A percentile compares a stretch with the other conserved stretches of the same genome.
These are phyloP conservation scores for Steinernema hermaphroditum DNA, from an alignment of 2,888 invertebrate genomes.

Conservation along the genomic window DNA sequence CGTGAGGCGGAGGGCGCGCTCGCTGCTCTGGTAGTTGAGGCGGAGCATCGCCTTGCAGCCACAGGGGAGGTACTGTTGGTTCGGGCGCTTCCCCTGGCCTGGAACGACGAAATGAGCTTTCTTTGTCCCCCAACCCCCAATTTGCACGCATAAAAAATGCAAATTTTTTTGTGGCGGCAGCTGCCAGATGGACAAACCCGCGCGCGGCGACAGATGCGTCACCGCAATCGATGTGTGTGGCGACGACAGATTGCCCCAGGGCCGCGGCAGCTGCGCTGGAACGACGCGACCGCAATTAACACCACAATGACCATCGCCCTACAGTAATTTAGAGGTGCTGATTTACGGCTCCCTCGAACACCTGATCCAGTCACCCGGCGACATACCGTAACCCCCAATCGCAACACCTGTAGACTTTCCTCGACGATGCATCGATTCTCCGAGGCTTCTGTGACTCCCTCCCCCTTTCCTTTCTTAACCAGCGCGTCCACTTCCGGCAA, in stretches of 20 bases:
- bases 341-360: not conserved
- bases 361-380: not conserved
- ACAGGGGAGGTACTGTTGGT: slow-evolving; percentile 64
- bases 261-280: slow-evolving; percentile 5
- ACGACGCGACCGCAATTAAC: slow-evolving; percentile 17
- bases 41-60: slow-evolving; percentile 62
- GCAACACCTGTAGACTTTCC: no score
- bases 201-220: slow-evolving; percentile 21
- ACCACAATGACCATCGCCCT: not conserved
- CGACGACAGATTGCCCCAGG: slow-evolving; percentile 16
- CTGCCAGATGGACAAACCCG: slow-evolving; percentile 8
- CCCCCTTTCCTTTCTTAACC: no score
- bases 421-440: no score
- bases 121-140: not conserved
- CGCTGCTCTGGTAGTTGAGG: slow-evolving; percentile 56
- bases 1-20: slow-evolving; percentile 48
- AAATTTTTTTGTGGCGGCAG: not conserved
- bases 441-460: no score
- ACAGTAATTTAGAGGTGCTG: not conserved
- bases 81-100: slow-evolving; percentile 63
- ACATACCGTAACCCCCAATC: no score
- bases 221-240: not conserved
- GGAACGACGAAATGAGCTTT: slow-evolving; percentile 31
- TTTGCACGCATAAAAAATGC: slow-evolving; percentile 21
- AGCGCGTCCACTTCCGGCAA: slow-evolving; percentile 4